phyloP scores from a whole-genome alignment of 2,797 vertebrate genomes.

The Rhabdophis nuchalis region DNA sequence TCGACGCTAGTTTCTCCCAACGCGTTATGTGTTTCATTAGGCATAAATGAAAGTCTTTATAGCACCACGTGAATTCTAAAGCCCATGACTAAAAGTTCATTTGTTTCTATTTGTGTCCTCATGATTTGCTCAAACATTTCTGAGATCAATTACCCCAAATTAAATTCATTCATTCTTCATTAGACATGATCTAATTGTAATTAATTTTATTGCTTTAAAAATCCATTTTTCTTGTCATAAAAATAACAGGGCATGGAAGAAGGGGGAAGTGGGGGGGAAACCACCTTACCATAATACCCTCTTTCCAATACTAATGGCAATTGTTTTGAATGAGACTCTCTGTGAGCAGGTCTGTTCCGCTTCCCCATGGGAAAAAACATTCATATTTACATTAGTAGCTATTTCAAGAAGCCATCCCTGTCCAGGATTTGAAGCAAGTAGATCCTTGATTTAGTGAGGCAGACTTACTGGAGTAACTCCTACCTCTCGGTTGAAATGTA shows the following conservation, averaged over 20 bases:
- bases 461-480: neutral
- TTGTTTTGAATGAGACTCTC: neutral
- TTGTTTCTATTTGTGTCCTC: neutral
- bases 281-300: neutral
- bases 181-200: neutral
- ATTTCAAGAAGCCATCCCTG: neutral
- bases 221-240: neutral
- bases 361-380: conserved; percentile 12
- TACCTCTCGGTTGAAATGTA: neutral
- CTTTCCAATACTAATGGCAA: conserved; percentile 5
- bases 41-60: neutral
- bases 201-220: neutral
- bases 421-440: neutral
- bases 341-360: neutral
- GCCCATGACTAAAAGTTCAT: neutral
- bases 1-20: neutral
- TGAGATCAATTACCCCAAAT: neutral
- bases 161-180: neutral
- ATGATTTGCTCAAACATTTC: neutral
- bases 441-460: neutral
- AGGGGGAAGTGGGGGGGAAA: neutral
- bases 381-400: neutral
- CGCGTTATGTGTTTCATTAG: neutral
- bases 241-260: neutral
- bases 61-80: neutral